A percentile compares a stretch with the other conserved stretches of the same genome.
Evolutionary conservation across 2,113 vertebrate species (phyloP).

Genomic region (Actinemys pallida): DNA sequence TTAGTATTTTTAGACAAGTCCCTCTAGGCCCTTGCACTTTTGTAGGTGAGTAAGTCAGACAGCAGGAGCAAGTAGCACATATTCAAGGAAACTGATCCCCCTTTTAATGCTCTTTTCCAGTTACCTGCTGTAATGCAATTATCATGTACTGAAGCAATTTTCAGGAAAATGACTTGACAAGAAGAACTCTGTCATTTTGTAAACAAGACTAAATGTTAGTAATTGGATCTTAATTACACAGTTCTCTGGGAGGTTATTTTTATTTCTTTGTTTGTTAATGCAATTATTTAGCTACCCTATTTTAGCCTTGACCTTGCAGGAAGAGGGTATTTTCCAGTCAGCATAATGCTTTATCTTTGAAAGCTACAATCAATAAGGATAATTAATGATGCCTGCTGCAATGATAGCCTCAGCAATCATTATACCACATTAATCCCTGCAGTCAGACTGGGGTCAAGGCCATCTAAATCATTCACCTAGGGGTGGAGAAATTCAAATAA

Average conservation of each 20-base stretch:
- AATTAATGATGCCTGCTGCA: constrained; percentile 99
- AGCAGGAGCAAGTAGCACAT: constrained; percentile 33
- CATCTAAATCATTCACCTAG: constrained; percentile 95
- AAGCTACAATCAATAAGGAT: constrained; percentile 99
- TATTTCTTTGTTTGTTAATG: constrained; percentile 89
- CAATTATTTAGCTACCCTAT: constrained; percentile 92
- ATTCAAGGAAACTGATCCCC: constrained; percentile 58
- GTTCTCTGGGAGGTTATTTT: constrained; percentile 84
- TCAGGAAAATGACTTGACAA: constrained; percentile 76
- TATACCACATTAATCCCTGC: constrained; percentile 98
- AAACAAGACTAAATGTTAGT: constrained; percentile 76
- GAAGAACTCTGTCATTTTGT: constrained; percentile 73
- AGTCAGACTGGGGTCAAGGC: constrained; percentile 98
- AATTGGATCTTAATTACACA: constrained; percentile 87
- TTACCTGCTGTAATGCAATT: constrained; percentile 75
- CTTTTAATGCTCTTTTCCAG: constrained; percentile 51
- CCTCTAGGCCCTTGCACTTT: constrained; percentile 34
- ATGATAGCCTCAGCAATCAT: constrained; percentile 99
- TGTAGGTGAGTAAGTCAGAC: constrained; percentile 64
- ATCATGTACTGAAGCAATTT: constrained; percentile 73
- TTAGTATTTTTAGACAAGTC: constrained; percentile 70
- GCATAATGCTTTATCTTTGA: constrained; percentile 99
- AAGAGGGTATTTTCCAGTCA: constrained; percentile 99
- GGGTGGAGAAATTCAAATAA: constrained; percentile 99
- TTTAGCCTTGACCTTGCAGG: constrained; percentile 98